Conservation (phyloP, 2,113 vertebrate species). For the Heterocephalus glaber region DNA sequence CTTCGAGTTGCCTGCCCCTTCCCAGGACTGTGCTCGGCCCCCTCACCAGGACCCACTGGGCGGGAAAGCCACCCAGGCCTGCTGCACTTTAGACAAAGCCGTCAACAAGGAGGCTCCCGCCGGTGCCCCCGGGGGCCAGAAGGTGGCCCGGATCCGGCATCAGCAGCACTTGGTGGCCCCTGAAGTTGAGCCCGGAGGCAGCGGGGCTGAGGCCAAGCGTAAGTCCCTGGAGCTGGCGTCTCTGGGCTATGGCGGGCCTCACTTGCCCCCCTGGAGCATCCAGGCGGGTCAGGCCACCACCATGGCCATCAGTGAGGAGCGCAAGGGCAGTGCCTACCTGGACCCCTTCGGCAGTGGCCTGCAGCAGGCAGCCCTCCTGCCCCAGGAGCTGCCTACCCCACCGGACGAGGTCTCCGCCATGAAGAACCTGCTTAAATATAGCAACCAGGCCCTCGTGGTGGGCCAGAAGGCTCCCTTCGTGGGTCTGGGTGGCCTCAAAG, state of each 20-base stretch:
- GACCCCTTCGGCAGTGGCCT: conserved; percentile 88
- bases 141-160: conserved; percentile 96
- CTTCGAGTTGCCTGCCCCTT: conserved; percentile 89
- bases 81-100: conserved; percentile 94
- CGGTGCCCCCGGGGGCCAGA: conserved; percentile 83
- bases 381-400: conserved; percentile 88
- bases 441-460: conserved; percentile 93
- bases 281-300: conserved; percentile 88
- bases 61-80: conserved; percentile 84
- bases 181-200: conserved; percentile 80
- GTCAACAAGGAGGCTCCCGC: conserved; percentile 82
- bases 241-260: conserved; percentile 87
- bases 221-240: conserved; percentile 90
- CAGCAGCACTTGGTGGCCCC: conserved; percentile 92
- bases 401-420: conserved; percentile 94
- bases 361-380: conserved; percentile 83
- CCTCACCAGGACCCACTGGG: conserved; percentile 84
- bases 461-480: conserved; percentile 93
- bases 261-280: conserved; percentile 91
- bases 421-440: conserved; percentile 97
- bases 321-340: conserved; percentile 90
- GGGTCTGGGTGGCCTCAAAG: conserved; percentile 91
- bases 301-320: conserved; percentile 88
- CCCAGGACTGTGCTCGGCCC: conserved; percentile 93
- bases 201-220: conserved; percentile 89